A percentile compares a stretch with the other conserved stretches of the same genome.
Evolutionary conservation across 2,797 vertebrate genomes (phyloP).

Genomic region (Cynopterus sphinx): DNA sequence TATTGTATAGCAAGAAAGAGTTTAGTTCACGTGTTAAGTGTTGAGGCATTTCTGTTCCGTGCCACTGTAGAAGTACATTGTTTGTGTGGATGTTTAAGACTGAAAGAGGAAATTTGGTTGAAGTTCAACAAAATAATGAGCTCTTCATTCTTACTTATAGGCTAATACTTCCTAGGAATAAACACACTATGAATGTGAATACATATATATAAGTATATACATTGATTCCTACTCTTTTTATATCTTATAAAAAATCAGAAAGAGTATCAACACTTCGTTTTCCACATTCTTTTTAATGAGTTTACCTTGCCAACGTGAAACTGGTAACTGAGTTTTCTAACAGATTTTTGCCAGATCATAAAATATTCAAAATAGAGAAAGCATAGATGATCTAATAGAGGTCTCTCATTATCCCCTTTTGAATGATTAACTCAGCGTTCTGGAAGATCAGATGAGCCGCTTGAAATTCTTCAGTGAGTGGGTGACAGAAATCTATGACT

Average conservation of each 20-base stretch:
- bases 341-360: neutral
- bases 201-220: neutral
- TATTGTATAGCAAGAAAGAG: neutral
- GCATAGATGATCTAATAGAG: neutral
- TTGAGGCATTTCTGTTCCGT: slow-evolving; percentile 45
- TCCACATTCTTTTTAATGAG: neutral
- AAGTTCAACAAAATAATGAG: neutral
- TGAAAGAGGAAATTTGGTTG: neutral
- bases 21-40: slow-evolving; percentile 64
- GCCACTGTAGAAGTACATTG: slow-evolving; percentile 35
- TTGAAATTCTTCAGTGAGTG: neutral
- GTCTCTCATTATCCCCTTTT: neutral
- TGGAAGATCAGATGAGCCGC: neutral
- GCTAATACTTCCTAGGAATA: neutral
- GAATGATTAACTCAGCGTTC: neutral
- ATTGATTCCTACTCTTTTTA: neutral
- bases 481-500: neutral
- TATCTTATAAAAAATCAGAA: neutral
- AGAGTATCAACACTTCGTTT: neutral
- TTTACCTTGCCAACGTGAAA: neutral
- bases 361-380: neutral
- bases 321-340: neutral
- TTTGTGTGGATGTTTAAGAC: neutral
- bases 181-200: neutral
- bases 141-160: neutral